Conservation (phyloP, 2,888 invertebrate species). For the Proisotoma minuta region DNA sequence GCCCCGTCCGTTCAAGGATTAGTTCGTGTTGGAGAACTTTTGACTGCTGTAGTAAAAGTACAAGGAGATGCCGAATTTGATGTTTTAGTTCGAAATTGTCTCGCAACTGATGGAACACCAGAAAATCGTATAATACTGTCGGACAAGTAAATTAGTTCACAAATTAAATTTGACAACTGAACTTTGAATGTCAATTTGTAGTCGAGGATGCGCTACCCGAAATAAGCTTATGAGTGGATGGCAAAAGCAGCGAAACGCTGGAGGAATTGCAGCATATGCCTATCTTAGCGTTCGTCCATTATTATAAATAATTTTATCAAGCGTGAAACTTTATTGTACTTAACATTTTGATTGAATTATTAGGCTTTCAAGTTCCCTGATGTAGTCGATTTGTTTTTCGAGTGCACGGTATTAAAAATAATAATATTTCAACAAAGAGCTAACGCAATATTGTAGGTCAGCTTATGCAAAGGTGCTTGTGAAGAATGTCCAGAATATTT, state of each 20-base stretch:
- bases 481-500: constrained; percentile 60
- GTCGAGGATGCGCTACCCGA: constrained; percentile 68
- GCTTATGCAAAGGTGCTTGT: constrained; percentile 72
- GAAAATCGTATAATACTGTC: constrained; percentile 65
- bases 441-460: no score
- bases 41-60: constrained; percentile 74
- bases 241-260: constrained; percentile 72
- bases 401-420: constrained; percentile 80
- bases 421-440: no score
- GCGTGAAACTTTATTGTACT: neutral
- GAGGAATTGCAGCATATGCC: constrained; percentile 69
- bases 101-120: constrained; percentile 66
- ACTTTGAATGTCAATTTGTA: constrained; percentile 1
- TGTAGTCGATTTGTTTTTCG: constrained; percentile 73
- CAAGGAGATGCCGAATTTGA: constrained; percentile 75
- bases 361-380: constrained; percentile 67
- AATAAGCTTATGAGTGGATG: constrained; percentile 75
- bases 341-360: constrained; percentile 16
- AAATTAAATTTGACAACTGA: constrained; percentile 3
- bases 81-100: constrained; percentile 69
- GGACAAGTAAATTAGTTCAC: constrained; percentile 55
- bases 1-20: constrained; percentile 70
- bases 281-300: constrained; percentile 49
- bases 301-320: neutral
- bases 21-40: constrained; percentile 73